Percentiles rank a stretch among this genome's conserved stretches.
Conservation (phyloP, 2,113 vertebrate genomes). For the Dromaius novaehollandiae region DNA sequence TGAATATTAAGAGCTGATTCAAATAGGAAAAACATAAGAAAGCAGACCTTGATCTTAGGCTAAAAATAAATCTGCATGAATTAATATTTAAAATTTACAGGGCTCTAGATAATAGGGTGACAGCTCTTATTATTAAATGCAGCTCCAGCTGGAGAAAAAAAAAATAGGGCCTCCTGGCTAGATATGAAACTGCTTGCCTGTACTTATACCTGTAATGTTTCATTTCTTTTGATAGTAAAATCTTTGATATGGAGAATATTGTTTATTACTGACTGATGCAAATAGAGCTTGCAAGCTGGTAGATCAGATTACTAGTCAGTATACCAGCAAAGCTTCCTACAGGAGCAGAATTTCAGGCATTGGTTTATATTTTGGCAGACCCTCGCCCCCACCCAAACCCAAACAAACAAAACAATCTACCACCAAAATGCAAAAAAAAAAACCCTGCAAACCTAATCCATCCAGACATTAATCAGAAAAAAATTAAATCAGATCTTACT, state of each 20-base stretch:
- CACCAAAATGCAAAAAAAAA: neutral
- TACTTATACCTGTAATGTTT: neutral
- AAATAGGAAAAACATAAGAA: neutral
- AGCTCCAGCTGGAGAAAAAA: neutral
- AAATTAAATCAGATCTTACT: neutral
- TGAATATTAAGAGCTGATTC: slow-evolving; percentile 11
- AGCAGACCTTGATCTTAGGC: neutral
- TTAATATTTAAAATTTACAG: neutral
- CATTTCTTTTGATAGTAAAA: neutral
- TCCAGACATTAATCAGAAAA: accelerated
- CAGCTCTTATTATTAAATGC: neutral
- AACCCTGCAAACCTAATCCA: neutral
- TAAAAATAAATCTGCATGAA: slow-evolving; percentile 6
- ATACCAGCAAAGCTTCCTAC: neutral
- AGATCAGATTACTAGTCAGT: neutral
- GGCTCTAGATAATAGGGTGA: neutral
- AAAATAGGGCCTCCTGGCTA: neutral
- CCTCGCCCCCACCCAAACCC: neutral
- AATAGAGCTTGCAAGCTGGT: neutral
- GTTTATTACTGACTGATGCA: neutral
- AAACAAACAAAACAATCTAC: neutral
- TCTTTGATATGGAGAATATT: neutral
- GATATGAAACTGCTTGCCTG: neutral
- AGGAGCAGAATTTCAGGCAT: neutral
- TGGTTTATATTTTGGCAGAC: neutral